A percentile compares a stretch with the other conserved stretches of the same genome.
Conservation (phyloP, 2,113 vertebrate species). For the Oncorhynchus nerka region DNA sequence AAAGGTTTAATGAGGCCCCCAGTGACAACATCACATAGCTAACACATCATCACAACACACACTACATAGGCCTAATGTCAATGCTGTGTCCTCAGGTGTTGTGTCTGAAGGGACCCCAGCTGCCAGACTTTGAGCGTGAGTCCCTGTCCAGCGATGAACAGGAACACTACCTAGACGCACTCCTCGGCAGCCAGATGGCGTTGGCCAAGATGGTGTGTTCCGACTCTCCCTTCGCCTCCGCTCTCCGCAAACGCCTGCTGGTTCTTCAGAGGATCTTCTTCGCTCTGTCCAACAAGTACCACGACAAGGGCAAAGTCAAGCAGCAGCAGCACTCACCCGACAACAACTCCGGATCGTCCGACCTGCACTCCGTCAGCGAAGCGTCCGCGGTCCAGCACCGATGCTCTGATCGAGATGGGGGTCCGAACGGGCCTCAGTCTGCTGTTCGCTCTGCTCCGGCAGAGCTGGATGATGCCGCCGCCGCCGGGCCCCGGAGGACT, state of each 20-base stretch:
- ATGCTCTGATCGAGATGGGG: constrained; percentile 95
- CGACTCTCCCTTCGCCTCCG: constrained; percentile 92
- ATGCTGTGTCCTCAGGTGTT: constrained; percentile 67
- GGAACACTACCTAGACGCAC: constrained; percentile 97
- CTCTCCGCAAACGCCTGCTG: constrained; percentile 89
- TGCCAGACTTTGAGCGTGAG: constrained; percentile 97
- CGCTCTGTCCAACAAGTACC: constrained; percentile 97
- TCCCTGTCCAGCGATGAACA: constrained; percentile 96
- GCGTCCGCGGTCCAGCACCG: constrained; percentile 90
- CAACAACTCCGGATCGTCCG: constrained; percentile 84
- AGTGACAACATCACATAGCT: too few relatives aligned
- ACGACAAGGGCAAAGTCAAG: constrained; percentile 94
- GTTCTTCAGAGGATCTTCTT: constrained; percentile 96
- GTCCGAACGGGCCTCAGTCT: constrained; percentile 93
- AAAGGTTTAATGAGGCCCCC: too few relatives aligned
- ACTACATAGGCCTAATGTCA: too few relatives aligned
- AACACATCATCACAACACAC: too few relatives aligned
- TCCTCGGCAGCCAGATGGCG: constrained; percentile 94
- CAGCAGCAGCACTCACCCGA: constrained; percentile 94
- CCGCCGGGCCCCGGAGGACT: constrained; percentile 71
- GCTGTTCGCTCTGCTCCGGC: constrained; percentile 90
- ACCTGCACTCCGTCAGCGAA: constrained; percentile 91
- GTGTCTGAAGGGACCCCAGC: constrained; percentile 95
- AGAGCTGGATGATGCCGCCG: constrained; percentile 89
- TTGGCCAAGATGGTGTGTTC: constrained; percentile 99